Evolutionary conservation across 1,140 invertebrate genomes (phyloP).

Genomic region (Drosophila hydei): DNA sequence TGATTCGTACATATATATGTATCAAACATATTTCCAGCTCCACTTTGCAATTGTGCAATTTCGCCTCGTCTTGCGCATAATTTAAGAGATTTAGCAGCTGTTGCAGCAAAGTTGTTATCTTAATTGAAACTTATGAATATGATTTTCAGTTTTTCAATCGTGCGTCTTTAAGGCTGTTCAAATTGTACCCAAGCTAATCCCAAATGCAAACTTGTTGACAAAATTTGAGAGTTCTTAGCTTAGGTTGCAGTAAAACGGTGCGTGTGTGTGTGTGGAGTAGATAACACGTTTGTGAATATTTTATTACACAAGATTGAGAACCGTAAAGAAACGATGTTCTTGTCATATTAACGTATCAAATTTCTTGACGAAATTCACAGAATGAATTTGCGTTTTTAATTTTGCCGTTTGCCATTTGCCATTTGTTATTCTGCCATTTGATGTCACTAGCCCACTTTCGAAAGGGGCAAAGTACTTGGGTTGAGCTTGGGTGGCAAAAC

Average conservation of each 20-base stretch:
- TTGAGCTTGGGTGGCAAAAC: constrained; percentile 16
- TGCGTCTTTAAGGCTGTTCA: background rate
- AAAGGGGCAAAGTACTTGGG: background rate
- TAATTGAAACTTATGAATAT: constrained; percentile 16
- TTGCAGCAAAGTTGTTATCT: background rate
- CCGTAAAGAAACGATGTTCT: background rate
- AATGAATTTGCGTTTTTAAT: background rate
- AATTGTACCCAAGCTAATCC: background rate
- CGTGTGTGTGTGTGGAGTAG: no score
- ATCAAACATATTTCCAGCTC: background rate
- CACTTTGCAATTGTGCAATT: background rate
- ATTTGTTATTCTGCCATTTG: background rate
- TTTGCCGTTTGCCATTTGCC: background rate
- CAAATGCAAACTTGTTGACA: no score
- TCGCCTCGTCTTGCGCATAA: background rate
- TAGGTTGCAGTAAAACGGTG: no score
- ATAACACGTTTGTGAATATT: background rate
- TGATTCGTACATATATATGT: background rate
- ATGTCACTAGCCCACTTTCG: constrained; percentile 10
- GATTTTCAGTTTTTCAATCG: background rate
- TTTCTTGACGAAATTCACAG: constrained; percentile 3
- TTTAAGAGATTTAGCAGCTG: background rate
- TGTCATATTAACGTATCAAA: background rate
- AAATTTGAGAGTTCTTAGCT: background rate
- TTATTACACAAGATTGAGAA: background rate